These are phyloP conservation scores for Bujurquina vittata DNA, from an alignment of 2,113 vertebrate species.

Conservation along the genomic window DNA sequence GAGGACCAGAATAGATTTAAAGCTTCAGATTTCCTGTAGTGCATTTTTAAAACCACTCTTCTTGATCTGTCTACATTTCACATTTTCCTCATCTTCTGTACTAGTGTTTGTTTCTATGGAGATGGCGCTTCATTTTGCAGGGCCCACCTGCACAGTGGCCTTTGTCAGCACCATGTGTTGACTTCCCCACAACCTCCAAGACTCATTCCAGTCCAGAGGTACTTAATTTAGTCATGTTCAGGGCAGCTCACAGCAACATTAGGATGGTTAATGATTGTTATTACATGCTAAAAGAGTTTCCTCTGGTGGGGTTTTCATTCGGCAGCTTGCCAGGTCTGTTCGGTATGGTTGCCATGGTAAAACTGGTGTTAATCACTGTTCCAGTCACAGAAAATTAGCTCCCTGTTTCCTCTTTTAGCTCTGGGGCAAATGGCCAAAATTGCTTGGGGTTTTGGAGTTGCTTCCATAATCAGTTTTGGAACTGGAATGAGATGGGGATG, in stretches of 20 bases:
- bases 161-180: constrained; percentile 46
- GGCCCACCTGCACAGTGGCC: constrained; percentile 40
- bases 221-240: constrained; percentile 52
- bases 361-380: constrained; percentile 58
- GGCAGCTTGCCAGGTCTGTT: constrained; percentile 53
- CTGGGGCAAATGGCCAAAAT: constrained; percentile 33
- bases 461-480: constrained; percentile 34
- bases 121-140: constrained; percentile 1
- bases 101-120: constrained; percentile 36
- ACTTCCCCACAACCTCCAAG: constrained; percentile 36
- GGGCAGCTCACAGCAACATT: constrained; percentile 48
- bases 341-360: constrained; percentile 70
- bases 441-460: constrained; percentile 22
- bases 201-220: constrained; percentile 54
- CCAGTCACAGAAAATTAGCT: constrained; percentile 58
- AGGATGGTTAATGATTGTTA: constrained; percentile 64
- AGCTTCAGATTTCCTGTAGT: not conserved
- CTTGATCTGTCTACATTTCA: constrained; percentile 11
- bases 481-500: constrained; percentile 4
- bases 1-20: not conserved
- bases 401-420: constrained; percentile 55
- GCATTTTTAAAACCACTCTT: not conserved
- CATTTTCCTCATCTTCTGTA: not conserved
- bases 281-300: constrained; percentile 60
- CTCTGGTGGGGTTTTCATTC: constrained; percentile 44